These are phyloP conservation scores for Vanessa tameamea DNA, from an alignment of 1,140 invertebrate genomes.

Conservation along the genomic window DNA sequence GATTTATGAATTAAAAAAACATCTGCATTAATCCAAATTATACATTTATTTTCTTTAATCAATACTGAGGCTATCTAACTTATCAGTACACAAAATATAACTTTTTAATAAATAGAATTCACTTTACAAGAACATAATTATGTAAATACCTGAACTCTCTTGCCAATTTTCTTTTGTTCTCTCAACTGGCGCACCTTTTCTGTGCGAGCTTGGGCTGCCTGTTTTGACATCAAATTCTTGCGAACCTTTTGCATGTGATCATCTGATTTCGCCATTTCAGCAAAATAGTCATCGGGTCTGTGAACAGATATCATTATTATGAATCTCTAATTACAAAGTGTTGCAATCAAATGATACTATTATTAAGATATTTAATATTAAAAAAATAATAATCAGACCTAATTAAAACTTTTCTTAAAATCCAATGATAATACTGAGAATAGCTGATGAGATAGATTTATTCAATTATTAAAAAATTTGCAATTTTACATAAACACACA, in stretches of 20 bases:
- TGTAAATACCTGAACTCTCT: conserved; percentile 84
- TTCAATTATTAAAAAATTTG: no score
- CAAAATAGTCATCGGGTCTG: conserved; percentile 97
- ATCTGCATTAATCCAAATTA: no score
- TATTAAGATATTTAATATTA: not conserved
- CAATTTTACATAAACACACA: no score
- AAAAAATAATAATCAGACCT: no score
- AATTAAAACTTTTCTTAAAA: no score
- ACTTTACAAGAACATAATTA: not conserved
- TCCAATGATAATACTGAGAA: no score
- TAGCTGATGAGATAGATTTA: no score
- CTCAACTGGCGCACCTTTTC: conserved; percentile 95
- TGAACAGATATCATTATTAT: not conserved
- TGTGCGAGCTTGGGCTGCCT: conserved; percentile 89
- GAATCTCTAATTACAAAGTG: not conserved
- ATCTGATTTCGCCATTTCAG: conserved; percentile 99
- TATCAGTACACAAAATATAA: no score
- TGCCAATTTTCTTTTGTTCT: conserved; percentile 95
- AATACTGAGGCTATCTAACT: no score
- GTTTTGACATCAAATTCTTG: conserved; percentile 90
- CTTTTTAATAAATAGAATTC: not conserved
- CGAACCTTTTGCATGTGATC: conserved; percentile 98
- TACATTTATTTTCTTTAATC: no score
- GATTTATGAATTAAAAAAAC: no score
- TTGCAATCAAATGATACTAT: not conserved